Evolutionary conservation across 1,140 invertebrate species (phyloP).

Genomic region (Dufourea novaeangliae): DNA sequence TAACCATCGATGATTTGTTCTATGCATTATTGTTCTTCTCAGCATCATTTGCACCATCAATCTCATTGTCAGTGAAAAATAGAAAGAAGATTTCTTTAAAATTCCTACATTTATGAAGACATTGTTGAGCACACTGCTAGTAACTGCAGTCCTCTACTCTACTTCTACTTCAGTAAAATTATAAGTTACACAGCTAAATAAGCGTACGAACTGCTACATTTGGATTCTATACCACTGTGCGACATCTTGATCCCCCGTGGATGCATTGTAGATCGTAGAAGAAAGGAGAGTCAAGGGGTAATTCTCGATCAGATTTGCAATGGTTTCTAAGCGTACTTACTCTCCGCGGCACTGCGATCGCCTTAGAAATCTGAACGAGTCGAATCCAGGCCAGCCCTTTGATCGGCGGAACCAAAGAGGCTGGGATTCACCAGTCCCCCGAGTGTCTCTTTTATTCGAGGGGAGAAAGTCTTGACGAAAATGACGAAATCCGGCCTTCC

Average conservation of each 20-base stretch:
- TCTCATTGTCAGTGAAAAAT: too few relatives aligned
- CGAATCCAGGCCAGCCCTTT: constrained; percentile 36
- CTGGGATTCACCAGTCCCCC: not conserved
- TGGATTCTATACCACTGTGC: too few relatives aligned
- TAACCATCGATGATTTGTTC: too few relatives aligned
- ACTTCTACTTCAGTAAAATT: too few relatives aligned
- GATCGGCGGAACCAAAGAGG: not conserved
- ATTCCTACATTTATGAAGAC: too few relatives aligned
- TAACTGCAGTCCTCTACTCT: too few relatives aligned
- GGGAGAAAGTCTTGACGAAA: not conserved
- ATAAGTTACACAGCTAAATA: too few relatives aligned
- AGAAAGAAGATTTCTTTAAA: not conserved
- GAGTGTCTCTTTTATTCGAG: not conserved
- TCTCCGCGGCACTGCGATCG: not conserved
- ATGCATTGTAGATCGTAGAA: not conserved
- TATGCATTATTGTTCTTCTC: too few relatives aligned
- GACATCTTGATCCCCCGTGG: not conserved
- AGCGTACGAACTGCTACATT: too few relatives aligned
- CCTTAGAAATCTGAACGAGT: constrained; percentile 37
- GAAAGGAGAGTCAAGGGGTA: too few relatives aligned
- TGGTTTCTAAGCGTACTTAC: not conserved
- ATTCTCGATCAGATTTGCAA: constrained; percentile 20
- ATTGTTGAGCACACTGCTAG: too few relatives aligned
- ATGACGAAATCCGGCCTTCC: not conserved
- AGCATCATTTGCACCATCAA: too few relatives aligned